Conservation (phyloP, 2,113 vertebrate species). For the Micronycteris hirsuta region DNA sequence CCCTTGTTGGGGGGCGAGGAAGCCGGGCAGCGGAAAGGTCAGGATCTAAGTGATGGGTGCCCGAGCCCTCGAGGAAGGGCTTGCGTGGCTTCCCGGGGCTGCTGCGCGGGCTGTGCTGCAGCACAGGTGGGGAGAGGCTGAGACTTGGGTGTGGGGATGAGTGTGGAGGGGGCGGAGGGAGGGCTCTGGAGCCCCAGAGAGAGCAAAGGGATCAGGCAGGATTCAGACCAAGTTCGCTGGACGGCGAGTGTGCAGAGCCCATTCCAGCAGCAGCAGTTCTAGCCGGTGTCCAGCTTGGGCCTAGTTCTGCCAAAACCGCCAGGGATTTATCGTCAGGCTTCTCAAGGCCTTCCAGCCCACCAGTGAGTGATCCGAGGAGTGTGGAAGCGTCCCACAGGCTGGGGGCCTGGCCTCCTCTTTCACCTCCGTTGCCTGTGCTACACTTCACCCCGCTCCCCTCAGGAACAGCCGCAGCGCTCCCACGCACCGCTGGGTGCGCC, state of each 20-base stretch:
- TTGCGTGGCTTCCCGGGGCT: not conserved
- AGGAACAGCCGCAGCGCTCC: not conserved
- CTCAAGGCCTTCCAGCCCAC: not conserved
- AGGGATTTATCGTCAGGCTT: not conserved
- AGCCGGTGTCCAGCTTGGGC: not conserved
- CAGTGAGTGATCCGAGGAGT: not conserved
- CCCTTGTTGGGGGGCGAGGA: not conserved
- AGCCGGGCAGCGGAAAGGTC: not conserved
- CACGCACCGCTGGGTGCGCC: not conserved
- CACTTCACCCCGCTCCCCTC: not conserved
- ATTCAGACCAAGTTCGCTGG: not conserved
- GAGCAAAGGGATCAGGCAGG: not conserved
- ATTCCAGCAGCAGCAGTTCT: not conserved
- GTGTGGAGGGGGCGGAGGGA: not conserved
- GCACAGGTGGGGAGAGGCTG: not conserved
- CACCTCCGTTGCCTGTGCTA: not conserved
- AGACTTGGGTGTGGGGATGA: not conserved
- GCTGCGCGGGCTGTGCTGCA: not conserved
- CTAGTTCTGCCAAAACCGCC: not conserved
- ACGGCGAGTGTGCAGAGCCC: not conserved
- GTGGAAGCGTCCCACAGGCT: not conserved
- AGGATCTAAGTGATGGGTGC: not conserved
- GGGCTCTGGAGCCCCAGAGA: not conserved
- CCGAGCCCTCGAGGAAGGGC: not conserved
- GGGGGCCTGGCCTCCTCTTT: not conserved